Percentiles rank a stretch among this genome's conserved stretches.
phyloP scores from a whole-genome alignment of 2,888 invertebrate species.

The Andrena hattorfiana region DNA sequence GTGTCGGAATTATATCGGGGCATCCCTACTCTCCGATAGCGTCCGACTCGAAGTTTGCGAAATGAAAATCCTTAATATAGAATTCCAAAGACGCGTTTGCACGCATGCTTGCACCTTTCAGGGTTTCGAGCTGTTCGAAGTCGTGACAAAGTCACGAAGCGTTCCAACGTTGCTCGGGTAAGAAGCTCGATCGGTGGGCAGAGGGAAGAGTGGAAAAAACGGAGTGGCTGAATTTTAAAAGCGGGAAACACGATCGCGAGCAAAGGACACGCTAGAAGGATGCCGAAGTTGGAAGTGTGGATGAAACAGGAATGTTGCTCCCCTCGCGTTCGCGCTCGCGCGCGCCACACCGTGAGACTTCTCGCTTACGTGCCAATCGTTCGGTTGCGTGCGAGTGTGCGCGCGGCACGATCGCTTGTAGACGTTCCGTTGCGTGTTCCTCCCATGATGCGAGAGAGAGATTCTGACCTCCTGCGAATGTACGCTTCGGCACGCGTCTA shows the following conservation, averaged over 20 bases:
- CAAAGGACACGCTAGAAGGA: constrained; percentile 61
- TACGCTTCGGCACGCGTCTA: constrained; percentile 48
- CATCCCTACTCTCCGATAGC: no score
- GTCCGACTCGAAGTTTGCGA: no score
- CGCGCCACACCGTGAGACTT: constrained; percentile 39
- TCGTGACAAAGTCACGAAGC: neutral
- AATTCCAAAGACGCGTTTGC: no score
- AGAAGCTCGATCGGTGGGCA: constrained; percentile 2
- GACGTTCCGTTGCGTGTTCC: constrained; percentile 43
- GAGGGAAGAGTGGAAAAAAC: constrained; percentile 9
- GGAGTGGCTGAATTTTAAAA: constrained; percentile 32
- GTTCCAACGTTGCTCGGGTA: neutral
- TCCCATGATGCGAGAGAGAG: constrained; percentile 54
- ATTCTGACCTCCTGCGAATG: constrained; percentile 56
- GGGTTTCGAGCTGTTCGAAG: no score
- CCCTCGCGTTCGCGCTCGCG: constrained; percentile 79
- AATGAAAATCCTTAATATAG: no score
- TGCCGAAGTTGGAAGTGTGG: constrained; percentile 77
- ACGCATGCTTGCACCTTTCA: no score
- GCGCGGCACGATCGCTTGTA: neutral
- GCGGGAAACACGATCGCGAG: constrained; percentile 25
- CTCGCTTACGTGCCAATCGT: constrained; percentile 54
- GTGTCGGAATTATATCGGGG: no score
- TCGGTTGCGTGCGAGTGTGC: constrained; percentile 33
- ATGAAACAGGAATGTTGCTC: constrained; percentile 82